A percentile compares a stretch with the other conserved stretches of the same genome.
These are phyloP conservation scores for Orthosia incerta DNA, from an alignment of 2,888 invertebrate species.

Conservation along the genomic window DNA sequence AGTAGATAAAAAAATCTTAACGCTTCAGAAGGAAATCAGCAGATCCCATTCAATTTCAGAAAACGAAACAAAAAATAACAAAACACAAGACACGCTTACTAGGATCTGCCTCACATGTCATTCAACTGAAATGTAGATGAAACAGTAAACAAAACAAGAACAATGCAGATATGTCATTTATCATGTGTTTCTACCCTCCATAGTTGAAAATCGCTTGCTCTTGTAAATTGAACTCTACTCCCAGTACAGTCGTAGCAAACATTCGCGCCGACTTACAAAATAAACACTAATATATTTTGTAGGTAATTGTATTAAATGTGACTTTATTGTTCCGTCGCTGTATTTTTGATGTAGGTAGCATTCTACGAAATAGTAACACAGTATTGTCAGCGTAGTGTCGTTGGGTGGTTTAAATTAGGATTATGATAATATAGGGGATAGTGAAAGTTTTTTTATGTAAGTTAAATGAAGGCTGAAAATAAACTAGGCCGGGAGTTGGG, in stretches of 20 bases:
- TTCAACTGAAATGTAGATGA: too few relatives aligned
- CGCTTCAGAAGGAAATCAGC: neutral
- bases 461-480: neutral
- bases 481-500: neutral
- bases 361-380: slow-evolving; percentile 24
- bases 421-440: neutral
- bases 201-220: slow-evolving; percentile 48
- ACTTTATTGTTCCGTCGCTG: slow-evolving; percentile 84
- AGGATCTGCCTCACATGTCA: too few relatives aligned
- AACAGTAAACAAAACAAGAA: too few relatives aligned
- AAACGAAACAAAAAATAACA: too few relatives aligned
- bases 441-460: neutral
- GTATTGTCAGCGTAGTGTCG: neutral
- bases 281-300: slow-evolving; percentile 87
- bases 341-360: slow-evolving; percentile 76
- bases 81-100: too few relatives aligned
- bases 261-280: slow-evolving; percentile 84
- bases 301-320: slow-evolving; percentile 89
- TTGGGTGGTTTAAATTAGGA: slow-evolving; percentile 21
- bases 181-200: too few relatives aligned
- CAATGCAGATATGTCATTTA: too few relatives aligned
- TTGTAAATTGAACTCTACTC: slow-evolving; percentile 46
- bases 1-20: too few relatives aligned
- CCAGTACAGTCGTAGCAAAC: slow-evolving; percentile 72
- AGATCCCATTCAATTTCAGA: neutral